Evolutionary conservation across 2,888 invertebrate species (phyloP), one percentile per base, ranked within the genome.

Genomic region (Lepidocyrtoides sp.): DNA sequence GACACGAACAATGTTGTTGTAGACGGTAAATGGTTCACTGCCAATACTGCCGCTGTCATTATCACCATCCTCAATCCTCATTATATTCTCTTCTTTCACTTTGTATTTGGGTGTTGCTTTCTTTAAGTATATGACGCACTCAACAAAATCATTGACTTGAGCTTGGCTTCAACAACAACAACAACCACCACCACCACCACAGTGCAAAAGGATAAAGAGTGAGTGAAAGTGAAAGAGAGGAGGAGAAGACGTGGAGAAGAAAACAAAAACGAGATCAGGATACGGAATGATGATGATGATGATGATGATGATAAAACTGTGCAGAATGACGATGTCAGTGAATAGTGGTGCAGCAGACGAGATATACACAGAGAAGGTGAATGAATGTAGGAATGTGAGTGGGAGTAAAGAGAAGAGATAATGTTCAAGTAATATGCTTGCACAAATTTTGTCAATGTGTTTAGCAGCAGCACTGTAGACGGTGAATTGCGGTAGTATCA

Each of bases 251-350:
- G 75, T 72, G 75, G 44, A 17, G 36, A 3, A 44, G 26, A 77
- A 77, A 77, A 77, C 77, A 77, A 75, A 75, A 66, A 75, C 48
- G 48, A 75, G 72, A 75, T 48, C 48, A 75, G 20, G 26, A 41
- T 26, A 14, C 72, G 26, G 48, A 75, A 75, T 63, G 63, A 51
- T 26, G 17, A 54, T 77, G 72, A 77, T 77, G 54, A 77, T 60
- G 60, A 69, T 29, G 51, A 77, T n/a, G 17, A 77, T 77, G 72
- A 77, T 77, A 77, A 77, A 77, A 77, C 29, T 51, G 26, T 77
- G 75, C n/a, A 77, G 32, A 77, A 77, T 51, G 77, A 77, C 41
- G 77, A 54, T 51, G 77, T 5, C 51, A 51, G 48, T 75, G 51
- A 54, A 77, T 51, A 51, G 32, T 54, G 54, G 29, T 77, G 77